phyloP scores from a whole-genome alignment of 2,113 vertebrate genomes.

The Alexandromys fortis region DNA sequence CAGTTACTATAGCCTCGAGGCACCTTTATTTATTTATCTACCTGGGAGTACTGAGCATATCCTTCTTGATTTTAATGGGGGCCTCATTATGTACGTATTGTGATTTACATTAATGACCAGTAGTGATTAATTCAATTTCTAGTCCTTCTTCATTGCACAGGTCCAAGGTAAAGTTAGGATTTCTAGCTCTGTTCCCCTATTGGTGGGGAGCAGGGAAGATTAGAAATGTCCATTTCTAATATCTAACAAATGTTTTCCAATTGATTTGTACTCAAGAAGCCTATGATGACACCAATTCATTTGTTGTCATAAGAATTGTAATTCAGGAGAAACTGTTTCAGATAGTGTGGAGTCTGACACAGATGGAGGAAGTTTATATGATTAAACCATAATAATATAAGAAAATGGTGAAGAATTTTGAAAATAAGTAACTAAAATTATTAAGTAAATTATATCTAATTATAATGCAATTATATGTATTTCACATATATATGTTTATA shows the following conservation, averaged over 20 bases:
- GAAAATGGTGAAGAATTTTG: neutral
- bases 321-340: neutral
- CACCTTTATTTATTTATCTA: neutral
- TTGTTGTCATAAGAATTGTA: neutral
- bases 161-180: neutral
- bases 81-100: neutral
- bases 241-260: neutral
- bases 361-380: neutral
- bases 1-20: no score
- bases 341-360: neutral
- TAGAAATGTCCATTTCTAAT: neutral
- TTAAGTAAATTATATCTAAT: neutral
- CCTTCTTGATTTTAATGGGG: neutral
- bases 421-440: neutral
- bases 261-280: neutral
- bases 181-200: neutral
- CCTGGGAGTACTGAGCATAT: neutral
- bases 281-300: neutral
- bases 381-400: neutral
- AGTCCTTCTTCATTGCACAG: neutral
- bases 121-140: neutral
- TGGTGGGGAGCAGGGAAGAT: neutral
- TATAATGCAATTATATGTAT: neutral
- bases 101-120: neutral
- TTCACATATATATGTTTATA: neutral